Evolutionary conservation across 2,113 vertebrate genomes (phyloP), one percentile per base, ranked within the genome.

Genomic region (Gambusia affinis): DNA sequence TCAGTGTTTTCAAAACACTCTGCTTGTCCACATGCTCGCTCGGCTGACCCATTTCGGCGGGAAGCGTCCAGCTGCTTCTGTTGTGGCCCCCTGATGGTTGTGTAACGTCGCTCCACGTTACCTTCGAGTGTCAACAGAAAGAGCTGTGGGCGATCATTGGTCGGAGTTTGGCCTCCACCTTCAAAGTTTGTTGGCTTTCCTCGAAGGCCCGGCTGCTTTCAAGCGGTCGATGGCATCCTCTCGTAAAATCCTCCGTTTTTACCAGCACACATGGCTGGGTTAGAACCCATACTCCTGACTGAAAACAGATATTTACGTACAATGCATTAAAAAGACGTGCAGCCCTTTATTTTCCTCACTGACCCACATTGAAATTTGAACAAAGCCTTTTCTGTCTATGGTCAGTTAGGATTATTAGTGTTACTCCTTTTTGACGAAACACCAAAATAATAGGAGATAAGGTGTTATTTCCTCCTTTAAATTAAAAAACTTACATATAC

Each of bases 61-160:
- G 86, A 91, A 90, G 78, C 80, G n/a, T 82, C 87, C 87, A 82
- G 85, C 87, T 91, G 90, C 85, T 76, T 84, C 79, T 81, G 85
- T 78, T 80, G 75, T 0, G 24, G 51, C 68, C 29, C 72, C 77
- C 77, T 75, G 64, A 62, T 4, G 12, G 30, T 92, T 90, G 76
- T 51, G 28, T 85, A 91, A 91, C 85, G 69, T 64, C 73, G 73
- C 85, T 76, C 79, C 83, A 73, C 64, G 72, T 73, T 83, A 76
- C 71, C 84, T 70, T 44, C 57, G 73, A 88, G 75, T 80, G 78
- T 81, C 89, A 92, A 89, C 79, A 89, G 87, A 89, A 78, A 76
- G 72, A 89, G 82, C 80, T 60, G 82, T 62, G 66, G 85, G n/a
- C 7, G 19, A 67, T 79, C 77, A 74, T 70, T 79, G 8, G 70